Percentiles rank a stretch among this genome's conserved stretches.
Evolutionary conservation across 2,797 vertebrate species (phyloP).

Genomic region (Anguilla pacifica): DNA sequence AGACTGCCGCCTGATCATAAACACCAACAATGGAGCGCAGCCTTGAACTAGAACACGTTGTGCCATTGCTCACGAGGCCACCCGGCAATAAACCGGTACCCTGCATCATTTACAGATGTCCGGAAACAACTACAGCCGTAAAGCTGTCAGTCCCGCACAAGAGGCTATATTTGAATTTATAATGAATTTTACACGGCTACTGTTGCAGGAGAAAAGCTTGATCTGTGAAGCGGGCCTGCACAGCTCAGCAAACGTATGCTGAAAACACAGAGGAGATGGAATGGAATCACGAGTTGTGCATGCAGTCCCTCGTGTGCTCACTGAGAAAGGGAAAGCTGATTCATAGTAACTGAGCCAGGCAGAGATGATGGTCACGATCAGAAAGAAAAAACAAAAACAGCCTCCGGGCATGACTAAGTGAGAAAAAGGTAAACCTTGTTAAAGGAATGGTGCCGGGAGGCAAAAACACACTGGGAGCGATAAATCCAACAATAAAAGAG

Average conservation of each 20-base stretch:
- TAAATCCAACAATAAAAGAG: neutral
- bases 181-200: neutral
- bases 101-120: neutral
- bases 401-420: neutral
- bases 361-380: conserved; percentile 11
- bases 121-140: neutral
- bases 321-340: neutral
- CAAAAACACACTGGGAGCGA: neutral
- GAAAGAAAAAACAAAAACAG: conserved; percentile 2
- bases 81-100: neutral
- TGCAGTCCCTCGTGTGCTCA: neutral
- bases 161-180: neutral
- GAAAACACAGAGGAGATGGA: neutral
- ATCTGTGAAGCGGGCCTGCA: neutral
- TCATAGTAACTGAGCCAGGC: neutral
- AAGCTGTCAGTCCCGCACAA: neutral
- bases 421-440: neutral
- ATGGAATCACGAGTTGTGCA: neutral
- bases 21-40: neutral
- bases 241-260: neutral
- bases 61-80: neutral
- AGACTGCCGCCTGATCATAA: neutral
- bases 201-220: neutral
- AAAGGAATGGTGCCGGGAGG: neutral
- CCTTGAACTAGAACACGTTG: conserved; percentile 1